Evolutionary conservation across 2,113 vertebrate species (phyloP).

Genomic region (Plotosus lineatus): DNA sequence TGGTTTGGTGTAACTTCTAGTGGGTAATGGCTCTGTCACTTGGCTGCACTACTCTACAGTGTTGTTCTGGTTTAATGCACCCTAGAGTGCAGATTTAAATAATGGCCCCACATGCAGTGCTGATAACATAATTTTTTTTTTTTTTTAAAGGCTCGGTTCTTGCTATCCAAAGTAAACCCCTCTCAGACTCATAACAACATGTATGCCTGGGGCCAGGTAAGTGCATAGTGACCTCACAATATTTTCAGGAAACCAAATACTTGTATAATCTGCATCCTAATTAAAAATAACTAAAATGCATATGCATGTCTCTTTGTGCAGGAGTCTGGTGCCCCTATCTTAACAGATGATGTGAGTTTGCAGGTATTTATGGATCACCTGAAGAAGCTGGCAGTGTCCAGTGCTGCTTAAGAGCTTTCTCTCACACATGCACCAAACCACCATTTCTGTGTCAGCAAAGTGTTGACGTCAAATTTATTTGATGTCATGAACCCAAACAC

Average conservation of each 20-base stretch:
- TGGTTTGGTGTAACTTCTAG: neutral
- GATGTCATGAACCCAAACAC: neutral
- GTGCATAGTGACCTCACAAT: slow-evolving; percentile 16
- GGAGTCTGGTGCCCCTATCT: slow-evolving; percentile 97
- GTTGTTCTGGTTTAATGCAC: neutral
- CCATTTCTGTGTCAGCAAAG: neutral
- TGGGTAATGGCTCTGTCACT: slow-evolving; percentile 21
- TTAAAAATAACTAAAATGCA: too few species aligned
- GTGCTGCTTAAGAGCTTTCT: slow-evolving; percentile 79
- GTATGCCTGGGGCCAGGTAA: slow-evolving; percentile 96
- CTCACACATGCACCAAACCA: neutral
- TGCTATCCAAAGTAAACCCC: slow-evolving; percentile 97
- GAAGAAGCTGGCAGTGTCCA: slow-evolving; percentile 96
- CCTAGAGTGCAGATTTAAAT: slow-evolving; percentile 2
- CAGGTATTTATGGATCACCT: slow-evolving; percentile 99
- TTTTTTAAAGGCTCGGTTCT: slow-evolving; percentile 85
- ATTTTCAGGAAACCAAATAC: neutral
- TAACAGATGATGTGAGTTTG: slow-evolving; percentile 95
- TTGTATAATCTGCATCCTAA: too few species aligned
- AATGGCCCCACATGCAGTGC: neutral
- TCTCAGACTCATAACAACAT: slow-evolving; percentile 99
- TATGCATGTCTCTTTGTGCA: slow-evolving; percentile 62
- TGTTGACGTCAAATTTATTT: slow-evolving; percentile 13
- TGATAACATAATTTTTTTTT: neutral
- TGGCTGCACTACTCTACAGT: neutral